These are phyloP conservation scores for Chrysochloris asiatica DNA, from an alignment of 2,113 vertebrate species.

Conservation along the genomic window DNA sequence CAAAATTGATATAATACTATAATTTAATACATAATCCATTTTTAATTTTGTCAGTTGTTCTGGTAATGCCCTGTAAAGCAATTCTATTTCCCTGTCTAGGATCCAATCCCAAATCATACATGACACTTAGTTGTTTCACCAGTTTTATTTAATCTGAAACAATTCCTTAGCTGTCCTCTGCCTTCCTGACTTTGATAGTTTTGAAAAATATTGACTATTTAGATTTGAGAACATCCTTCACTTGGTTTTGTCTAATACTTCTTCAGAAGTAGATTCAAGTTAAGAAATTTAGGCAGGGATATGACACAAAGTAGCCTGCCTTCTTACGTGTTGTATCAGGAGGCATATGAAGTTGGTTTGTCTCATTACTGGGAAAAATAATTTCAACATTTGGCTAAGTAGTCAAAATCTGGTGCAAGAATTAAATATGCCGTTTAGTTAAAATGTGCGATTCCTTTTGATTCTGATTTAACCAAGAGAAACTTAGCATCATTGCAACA, in stretches of 20 bases:
- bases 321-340: background rate
- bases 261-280: background rate
- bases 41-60: too few relatives aligned
- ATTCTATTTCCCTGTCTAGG: too few relatives aligned
- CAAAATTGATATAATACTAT: too few relatives aligned
- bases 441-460: background rate
- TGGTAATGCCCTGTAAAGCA: too few relatives aligned
- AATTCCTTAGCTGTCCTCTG: background rate
- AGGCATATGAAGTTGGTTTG: background rate
- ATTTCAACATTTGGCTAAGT: background rate
- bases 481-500: slow-evolving; percentile 66
- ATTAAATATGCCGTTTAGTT: background rate
- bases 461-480: background rate
- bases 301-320: background rate
- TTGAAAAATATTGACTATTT: background rate
- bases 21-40: too few relatives aligned
- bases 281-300: background rate
- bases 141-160: too few relatives aligned
- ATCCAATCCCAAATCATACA: too few relatives aligned
- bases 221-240: background rate
- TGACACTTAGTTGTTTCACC: too few relatives aligned
- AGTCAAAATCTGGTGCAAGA: background rate
- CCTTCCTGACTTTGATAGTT: background rate
- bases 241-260: background rate
- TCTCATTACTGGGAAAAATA: background rate